Conservation (phyloP, 2,888 invertebrate genomes). For the Andricus quercusramuli region DNA sequence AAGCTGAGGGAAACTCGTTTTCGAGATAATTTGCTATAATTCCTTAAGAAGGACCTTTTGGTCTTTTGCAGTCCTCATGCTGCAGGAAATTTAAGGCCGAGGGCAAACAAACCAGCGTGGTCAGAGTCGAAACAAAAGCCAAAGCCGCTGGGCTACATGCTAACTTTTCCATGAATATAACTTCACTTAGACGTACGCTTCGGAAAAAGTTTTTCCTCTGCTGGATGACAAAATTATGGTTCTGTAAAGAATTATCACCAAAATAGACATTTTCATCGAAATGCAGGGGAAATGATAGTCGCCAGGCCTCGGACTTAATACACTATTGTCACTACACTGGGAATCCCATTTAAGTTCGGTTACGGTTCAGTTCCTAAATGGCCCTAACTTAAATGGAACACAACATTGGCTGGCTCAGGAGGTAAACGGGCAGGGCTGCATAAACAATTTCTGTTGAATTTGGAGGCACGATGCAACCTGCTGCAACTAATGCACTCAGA, state of each 20-base stretch:
- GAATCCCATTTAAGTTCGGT: too few species aligned
- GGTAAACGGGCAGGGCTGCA: too few species aligned
- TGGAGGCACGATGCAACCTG: too few species aligned
- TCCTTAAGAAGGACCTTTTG: conserved; percentile 17
- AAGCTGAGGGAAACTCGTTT: conserved; percentile 13
- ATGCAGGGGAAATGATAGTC: background rate
- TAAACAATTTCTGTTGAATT: too few species aligned
- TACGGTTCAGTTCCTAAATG: too few species aligned
- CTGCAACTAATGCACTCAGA: too few species aligned
- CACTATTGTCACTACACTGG: too few species aligned
- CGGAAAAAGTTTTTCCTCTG: background rate
- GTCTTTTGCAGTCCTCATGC: conserved; percentile 10
- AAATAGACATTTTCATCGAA: too few species aligned
- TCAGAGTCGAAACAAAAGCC: conserved; percentile 27
- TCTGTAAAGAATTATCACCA: too few species aligned
- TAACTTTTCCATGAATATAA: conserved; percentile 23
- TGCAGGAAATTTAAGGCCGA: conserved; percentile 15
- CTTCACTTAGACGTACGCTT: conserved; percentile 4
- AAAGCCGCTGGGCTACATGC: conserved; percentile 30
- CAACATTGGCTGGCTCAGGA: too few species aligned
- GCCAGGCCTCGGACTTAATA: too few species aligned
- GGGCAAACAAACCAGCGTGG: conserved; percentile 15
- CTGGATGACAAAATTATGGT: background rate
- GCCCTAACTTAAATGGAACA: too few species aligned
- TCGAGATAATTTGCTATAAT: conserved; percentile 7